These are phyloP conservation scores for Sebastes jordani DNA, from an alignment of 2,797 vertebrate genomes.

Conservation along the genomic window DNA sequence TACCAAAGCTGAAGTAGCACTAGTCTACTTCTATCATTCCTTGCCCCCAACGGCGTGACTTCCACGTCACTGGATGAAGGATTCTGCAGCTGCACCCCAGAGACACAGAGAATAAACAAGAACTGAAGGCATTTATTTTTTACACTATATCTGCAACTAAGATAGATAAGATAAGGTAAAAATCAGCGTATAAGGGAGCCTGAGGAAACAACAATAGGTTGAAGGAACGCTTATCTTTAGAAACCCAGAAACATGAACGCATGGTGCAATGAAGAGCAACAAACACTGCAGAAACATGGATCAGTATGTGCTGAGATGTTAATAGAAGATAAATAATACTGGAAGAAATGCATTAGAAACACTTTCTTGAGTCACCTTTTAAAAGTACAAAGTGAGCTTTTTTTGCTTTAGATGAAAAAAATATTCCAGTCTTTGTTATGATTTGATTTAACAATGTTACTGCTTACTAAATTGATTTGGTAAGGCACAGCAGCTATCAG, in stretches of 20 bases:
- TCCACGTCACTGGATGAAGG: neutral
- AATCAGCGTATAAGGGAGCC: neutral
- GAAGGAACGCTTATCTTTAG: neutral
- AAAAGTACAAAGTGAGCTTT: neutral
- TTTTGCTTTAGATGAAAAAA: neutral
- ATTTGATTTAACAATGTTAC: slow-evolving; percentile 18
- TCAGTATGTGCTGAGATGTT: neutral
- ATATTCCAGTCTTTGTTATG: neutral
- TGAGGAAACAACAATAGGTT: neutral
- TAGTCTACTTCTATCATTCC: too few species aligned
- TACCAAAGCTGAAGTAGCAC: too few species aligned
- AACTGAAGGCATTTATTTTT: neutral
- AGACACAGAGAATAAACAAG: neutral
- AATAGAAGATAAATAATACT: neutral
- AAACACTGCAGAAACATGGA: neutral
- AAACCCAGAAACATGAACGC: neutral
- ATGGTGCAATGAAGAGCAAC: neutral
- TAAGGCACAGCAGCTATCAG: slow-evolving; percentile 20
- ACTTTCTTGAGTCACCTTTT: neutral
- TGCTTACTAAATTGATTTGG: slow-evolving; percentile 36
- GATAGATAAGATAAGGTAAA: neutral
- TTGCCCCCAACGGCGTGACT: too few species aligned
- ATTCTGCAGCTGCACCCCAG: neutral
- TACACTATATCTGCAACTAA: neutral
- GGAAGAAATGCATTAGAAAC: neutral